A percentile compares a stretch with the other conserved stretches of the same genome.
phyloP scores from a whole-genome alignment of 2,888 invertebrate genomes.

The Diploptera punctata region DNA sequence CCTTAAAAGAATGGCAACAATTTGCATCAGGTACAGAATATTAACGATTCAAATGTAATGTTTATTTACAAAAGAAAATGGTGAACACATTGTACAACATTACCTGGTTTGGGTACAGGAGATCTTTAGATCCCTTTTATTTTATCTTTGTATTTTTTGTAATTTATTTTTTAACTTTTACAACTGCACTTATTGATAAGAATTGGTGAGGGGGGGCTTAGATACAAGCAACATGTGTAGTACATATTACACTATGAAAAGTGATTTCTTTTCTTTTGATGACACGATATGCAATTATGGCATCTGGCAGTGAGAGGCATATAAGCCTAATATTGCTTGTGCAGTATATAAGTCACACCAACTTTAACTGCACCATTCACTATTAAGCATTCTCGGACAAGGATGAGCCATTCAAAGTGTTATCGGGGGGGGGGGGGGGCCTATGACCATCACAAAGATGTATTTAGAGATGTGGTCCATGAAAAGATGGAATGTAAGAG shows the following conservation, averaged over 20 bases:
- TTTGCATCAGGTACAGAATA: constrained; percentile 37
- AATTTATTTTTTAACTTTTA: too few species aligned
- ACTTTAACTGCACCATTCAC: not conserved
- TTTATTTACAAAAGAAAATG: constrained; percentile 37
- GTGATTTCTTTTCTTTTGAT: not conserved
- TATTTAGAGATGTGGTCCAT: not conserved
- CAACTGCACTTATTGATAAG: constrained; percentile 1
- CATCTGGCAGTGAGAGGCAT: constrained; percentile 31
- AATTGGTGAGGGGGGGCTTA: not conserved
- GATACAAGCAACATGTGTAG: not conserved
- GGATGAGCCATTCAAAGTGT: too few species aligned
- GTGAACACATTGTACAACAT: constrained; percentile 36
- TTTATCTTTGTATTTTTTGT: not conserved
- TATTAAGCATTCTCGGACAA: not conserved
- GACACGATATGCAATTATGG: constrained; percentile 33
- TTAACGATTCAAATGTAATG: constrained; percentile 18
- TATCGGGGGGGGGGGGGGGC: too few species aligned
- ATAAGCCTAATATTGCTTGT: not conserved
- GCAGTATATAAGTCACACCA: too few species aligned
- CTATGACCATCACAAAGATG: too few species aligned
- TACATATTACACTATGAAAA: constrained; percentile 1
- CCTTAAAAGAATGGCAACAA: constrained; percentile 31
- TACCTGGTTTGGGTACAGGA: constrained; percentile 27
- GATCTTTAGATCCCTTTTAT: not conserved
- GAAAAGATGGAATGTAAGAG: constrained; percentile 21